Percentiles rank a stretch among this genome's conserved stretches.
These are phyloP conservation scores for Nipponia nippon DNA, from an alignment of 2,113 vertebrate species.

Conservation along the genomic window DNA sequence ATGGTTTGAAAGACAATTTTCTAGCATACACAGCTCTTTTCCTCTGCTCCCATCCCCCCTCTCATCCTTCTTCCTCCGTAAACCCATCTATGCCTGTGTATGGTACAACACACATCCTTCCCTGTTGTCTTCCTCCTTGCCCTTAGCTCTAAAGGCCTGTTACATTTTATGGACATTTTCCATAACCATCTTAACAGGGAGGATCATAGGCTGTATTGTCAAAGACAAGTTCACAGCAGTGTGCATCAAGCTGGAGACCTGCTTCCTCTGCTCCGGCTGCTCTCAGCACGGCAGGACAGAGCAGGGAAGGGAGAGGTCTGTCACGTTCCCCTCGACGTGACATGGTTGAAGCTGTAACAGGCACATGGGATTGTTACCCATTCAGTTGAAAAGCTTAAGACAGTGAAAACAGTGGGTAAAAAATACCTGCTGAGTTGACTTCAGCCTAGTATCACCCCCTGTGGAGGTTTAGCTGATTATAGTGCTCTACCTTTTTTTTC, in stretches of 20 bases:
- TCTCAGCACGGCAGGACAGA: not conserved
- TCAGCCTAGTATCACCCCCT: not conserved
- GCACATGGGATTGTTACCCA: not conserved
- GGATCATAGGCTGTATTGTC: not conserved
- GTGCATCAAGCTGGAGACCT: accelerated
- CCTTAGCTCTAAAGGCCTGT: not conserved
- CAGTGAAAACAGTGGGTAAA: not conserved
- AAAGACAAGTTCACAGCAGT: not conserved
- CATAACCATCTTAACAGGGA: not conserved
- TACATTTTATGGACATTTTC: not conserved
- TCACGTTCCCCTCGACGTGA: not conserved
- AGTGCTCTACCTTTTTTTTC: not conserved
- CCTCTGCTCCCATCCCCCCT: not conserved
- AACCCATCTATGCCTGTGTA: not conserved
- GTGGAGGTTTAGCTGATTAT: not conserved
- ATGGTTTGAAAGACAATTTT: not conserved
- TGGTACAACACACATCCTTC: not conserved
- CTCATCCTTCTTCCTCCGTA: not conserved
- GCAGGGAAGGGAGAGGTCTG: not conserved
- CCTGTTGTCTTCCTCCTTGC: not conserved
- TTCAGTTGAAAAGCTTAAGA: not conserved
- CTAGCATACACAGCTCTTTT: not conserved
- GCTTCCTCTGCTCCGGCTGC: not conserved
- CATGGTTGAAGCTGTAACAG: accelerated
- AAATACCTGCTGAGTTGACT: not conserved